Evolutionary conservation across 2,113 vertebrate genomes (phyloP), one percentile per base, ranked within the genome.

Genomic region (Orientallactaga bullata): DNA sequence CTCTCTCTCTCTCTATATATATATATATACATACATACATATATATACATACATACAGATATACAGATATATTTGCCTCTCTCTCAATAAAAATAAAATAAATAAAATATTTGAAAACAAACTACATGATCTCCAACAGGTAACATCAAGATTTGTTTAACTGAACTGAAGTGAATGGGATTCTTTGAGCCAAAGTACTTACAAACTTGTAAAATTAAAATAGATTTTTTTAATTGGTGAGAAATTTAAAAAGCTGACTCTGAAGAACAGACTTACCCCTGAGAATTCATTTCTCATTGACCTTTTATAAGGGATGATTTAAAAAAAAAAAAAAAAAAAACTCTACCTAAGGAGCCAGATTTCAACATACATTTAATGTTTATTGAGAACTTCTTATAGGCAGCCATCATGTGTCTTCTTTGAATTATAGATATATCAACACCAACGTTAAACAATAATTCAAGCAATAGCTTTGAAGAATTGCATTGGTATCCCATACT

Each of bases 361-460:
- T 78, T 91, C 58, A 91, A 66, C 18, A 93, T 18, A 72, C 7
- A 71, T 35, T 80, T 73, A 83, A 42, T 0, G 11, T 73, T 78
- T 72, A n/a, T 83, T 87, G 58, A 71, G 93, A 89, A 85, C 63
- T 78, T 91, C 13, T 80, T 89, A 5, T 74, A 89, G 35, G 61
- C 7, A 89, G 17, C 0, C 24, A 30, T 55, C 72, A 47, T 71
- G 85, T 82, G 83, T 88, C 69, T 65, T 86, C 32, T 26, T 83
- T 90, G 32, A 80, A 2, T 68, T 94, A 76, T 35, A 61, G 85
- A 86, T 18, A 90, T 55, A 21, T 10, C 76, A 91, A 90, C 23
- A 92, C 2, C 88, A 65, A 83, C 80, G 73, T 30, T 92, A 77
- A 90, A 93, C 28, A 90, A 24, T 73, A 74, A 68, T 78, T 87